Percentiles rank a stretch among this genome's conserved stretches.
Conservation (phyloP, 2,797 vertebrate species). For the Sternarchorhynchus goeldii region DNA sequence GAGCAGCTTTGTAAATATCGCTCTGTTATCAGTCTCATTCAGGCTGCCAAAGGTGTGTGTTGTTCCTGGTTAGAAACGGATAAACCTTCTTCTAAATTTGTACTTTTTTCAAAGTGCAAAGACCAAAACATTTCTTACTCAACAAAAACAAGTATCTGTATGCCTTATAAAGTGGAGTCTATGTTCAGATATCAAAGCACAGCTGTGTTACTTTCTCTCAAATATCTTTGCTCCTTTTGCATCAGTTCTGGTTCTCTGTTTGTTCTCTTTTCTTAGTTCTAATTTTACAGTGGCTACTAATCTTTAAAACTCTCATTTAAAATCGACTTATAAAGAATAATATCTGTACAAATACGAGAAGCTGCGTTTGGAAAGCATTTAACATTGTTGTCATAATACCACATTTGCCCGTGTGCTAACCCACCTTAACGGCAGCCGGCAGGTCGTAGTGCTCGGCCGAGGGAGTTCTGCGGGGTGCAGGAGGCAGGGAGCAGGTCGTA, state of each 20-base stretch:
- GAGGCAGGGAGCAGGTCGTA: neutral
- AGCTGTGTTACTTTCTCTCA: constrained; percentile 70
- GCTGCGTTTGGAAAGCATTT: constrained; percentile 18
- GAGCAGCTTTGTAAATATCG: constrained; percentile 79
- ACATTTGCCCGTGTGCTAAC: neutral
- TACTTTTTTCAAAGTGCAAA: constrained; percentile 70
- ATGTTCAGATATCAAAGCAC: constrained; percentile 81
- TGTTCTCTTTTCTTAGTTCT: constrained; percentile 26
- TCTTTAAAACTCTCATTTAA: constrained; percentile 42
- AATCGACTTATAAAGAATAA: constrained; percentile 44
- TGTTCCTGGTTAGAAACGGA: constrained; percentile 68
- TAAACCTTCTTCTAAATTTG: constrained; percentile 54
- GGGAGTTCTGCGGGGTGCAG: neutral
- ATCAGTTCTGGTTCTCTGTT: constrained; percentile 29
- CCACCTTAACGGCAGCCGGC: neutral
- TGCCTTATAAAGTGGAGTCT: constrained; percentile 80
- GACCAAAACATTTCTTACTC: constrained; percentile 77
- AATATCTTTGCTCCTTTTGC: constrained; percentile 63
- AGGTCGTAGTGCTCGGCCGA: neutral
- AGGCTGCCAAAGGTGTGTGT: constrained; percentile 75
- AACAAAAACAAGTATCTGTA: constrained; percentile 68
- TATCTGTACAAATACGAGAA: constrained; percentile 49
- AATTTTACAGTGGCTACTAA: constrained; percentile 43
- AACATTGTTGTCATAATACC: constrained; percentile 18
- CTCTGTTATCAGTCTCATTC: constrained; percentile 72